Conservation (phyloP, 2,888 invertebrate genomes). For the Schrankia costaestrigalis region DNA sequence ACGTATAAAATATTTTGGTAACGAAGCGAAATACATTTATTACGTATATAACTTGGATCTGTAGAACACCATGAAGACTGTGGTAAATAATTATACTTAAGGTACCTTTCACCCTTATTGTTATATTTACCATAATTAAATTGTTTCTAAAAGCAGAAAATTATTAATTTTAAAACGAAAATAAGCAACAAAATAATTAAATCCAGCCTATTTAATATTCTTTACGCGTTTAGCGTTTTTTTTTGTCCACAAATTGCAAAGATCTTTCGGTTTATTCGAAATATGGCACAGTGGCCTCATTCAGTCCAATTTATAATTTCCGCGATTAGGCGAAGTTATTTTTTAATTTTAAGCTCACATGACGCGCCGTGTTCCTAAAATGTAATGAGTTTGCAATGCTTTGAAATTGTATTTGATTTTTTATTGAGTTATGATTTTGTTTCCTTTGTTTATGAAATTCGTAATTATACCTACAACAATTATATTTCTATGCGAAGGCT, state of each 20-base stretch:
- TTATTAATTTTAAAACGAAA: slow-evolving; percentile 32
- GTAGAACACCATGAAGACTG: too few relatives aligned
- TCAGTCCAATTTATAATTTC: slow-evolving; percentile 49
- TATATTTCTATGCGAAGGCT: too few relatives aligned
- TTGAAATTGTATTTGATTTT: slow-evolving; percentile 13
- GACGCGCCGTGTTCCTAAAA: slow-evolving; percentile 4
- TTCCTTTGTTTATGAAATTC: too few relatives aligned
- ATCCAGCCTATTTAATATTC: slow-evolving; percentile 58
- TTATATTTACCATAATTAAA: too few relatives aligned
- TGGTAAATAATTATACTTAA: too few relatives aligned
- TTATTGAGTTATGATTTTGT: too few relatives aligned
- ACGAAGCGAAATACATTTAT: too few relatives aligned
- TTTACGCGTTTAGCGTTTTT: slow-evolving; percentile 44
- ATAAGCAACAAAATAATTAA: slow-evolving; percentile 51
- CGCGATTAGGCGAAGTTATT: slow-evolving; percentile 42
- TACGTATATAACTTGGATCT: too few relatives aligned
- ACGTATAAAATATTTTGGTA: too few relatives aligned
- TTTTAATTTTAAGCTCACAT: slow-evolving; percentile 29
- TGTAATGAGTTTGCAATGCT: slow-evolving; percentile 8
- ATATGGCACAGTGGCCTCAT: slow-evolving; percentile 37
- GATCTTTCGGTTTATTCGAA: slow-evolving; percentile 49
- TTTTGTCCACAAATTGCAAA: slow-evolving; percentile 59
- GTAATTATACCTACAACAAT: too few relatives aligned
- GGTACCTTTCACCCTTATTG: too few relatives aligned
- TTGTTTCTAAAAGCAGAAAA: slow-evolving; percentile 2